A percentile compares a stretch with the other conserved stretches of the same genome.
Conservation (phyloP, 23 tunicate species). For the Ciona savignyi region DNA sequence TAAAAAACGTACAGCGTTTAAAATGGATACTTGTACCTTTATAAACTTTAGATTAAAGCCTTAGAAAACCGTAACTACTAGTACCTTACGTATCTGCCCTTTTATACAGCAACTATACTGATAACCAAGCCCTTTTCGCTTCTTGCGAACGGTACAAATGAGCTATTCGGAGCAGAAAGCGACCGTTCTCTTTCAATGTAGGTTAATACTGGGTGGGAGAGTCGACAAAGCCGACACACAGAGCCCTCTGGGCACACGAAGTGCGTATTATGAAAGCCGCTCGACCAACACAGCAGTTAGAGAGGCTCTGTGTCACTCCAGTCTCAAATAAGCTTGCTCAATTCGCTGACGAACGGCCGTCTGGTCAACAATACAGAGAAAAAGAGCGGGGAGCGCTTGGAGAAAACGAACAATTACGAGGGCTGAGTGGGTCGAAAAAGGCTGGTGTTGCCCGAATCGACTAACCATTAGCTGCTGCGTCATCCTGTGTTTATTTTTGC, state of each 20-base stretch:
- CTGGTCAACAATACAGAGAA: background rate
- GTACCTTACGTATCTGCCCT: no score
- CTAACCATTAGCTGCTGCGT: constrained; percentile 2
- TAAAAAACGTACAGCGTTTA: no score
- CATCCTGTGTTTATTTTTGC: constrained; percentile 21
- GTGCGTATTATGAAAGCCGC: background rate
- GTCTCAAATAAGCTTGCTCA: background rate
- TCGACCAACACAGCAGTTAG: background rate
- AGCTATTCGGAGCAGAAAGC: background rate
- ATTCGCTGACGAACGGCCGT: background rate
- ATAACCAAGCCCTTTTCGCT: background rate
- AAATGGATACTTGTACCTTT: no score
- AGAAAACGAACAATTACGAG: background rate
- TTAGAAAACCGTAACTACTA: no score
- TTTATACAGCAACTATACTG: background rate
- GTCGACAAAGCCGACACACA: constrained; percentile 1
- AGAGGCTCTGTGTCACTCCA: background rate
- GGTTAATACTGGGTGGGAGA: background rate
- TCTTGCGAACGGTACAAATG: background rate
- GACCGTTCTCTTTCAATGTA: constrained; percentile 1
- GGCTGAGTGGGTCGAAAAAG: background rate
- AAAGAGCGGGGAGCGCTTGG: background rate
- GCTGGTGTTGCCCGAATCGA: background rate
- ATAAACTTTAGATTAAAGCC: no score
- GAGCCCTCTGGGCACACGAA: constrained; percentile 2